Base-by-base conservation (phyloP, 2,113 vertebrate species). In the Sylvilagus bachmani region DNA sequence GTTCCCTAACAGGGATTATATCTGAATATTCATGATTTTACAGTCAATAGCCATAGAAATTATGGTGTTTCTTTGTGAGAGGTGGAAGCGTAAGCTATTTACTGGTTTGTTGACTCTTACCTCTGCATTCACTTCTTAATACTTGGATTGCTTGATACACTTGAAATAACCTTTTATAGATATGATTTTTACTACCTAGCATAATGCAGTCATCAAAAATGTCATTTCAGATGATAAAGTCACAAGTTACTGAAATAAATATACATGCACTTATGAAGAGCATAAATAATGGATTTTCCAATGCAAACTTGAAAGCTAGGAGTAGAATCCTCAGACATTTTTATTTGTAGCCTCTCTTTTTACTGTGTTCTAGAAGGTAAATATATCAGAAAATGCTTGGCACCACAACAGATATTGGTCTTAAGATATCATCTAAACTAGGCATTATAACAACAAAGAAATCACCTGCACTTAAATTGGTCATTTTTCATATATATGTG, bases 261-360 rank as follows among this genome's bases (percentile, higher is more conserved):
- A 95, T 78, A 91, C 55, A 89, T 69, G 36, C 66, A 86, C 49
- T 96, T 97, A 93, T 36, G 36, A 96, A 69, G 29, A 89, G 55
- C 86, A 95, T 95, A 95, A 97, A 94, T 96, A 97, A 92, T 92
- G 22, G 77, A 94, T 95, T 87, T 92, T 71, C 19, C 55, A 69
- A 70, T 97, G 95, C 75, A 96, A 92, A 94, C 95, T 55, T 55
- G 51, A 66, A 80, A 31, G 51, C 44, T 69, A 69, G 70, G 21
- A 4, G 16, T 75, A 83, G 82, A 82, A 93, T 93, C 53, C 25
- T 53, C 51, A 74, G 69, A 89, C 82, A 78, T 92, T 87, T 93
- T 92, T 67, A 92, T 95, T 89, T 90, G 70, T 86, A 75, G 58
- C 58, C 51, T 85, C 77, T 83, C 80, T 49, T 94, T 70, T 85